Evolutionary conservation across 2,888 invertebrate genomes (phyloP).

Genomic region (Odiellus spinosus): DNA sequence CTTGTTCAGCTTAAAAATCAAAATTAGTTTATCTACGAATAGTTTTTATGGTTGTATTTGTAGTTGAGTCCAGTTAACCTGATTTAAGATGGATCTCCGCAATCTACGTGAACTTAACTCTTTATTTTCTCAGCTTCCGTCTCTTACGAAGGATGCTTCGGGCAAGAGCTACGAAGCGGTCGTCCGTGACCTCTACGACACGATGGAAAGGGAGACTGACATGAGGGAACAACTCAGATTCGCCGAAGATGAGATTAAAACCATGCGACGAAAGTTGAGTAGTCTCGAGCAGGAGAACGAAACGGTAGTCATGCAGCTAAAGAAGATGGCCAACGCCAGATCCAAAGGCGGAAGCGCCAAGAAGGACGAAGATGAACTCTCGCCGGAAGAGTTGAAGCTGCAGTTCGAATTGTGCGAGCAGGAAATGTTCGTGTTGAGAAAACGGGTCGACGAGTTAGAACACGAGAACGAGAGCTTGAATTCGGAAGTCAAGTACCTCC

Average conservation of each 20-base stretch:
- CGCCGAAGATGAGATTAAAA: constrained; percentile 76
- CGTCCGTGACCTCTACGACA: constrained; percentile 72
- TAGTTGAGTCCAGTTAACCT: too few species aligned
- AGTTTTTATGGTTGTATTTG: too few species aligned
- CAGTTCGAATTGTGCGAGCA: constrained; percentile 71
- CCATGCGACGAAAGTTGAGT: constrained; percentile 70
- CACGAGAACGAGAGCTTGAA: constrained; percentile 54
- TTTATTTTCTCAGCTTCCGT: not conserved
- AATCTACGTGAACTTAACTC: too few species aligned
- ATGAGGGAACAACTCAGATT: constrained; percentile 78
- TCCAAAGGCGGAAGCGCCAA: constrained; percentile 32
- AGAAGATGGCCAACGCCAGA: constrained; percentile 77
- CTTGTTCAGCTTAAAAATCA: too few species aligned
- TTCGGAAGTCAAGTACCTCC: constrained; percentile 52
- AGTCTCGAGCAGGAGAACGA: constrained; percentile 95
- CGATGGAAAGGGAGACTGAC: constrained; percentile 82
- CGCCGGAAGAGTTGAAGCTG: constrained; percentile 58
- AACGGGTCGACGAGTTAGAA: constrained; percentile 70
- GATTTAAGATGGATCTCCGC: too few species aligned
- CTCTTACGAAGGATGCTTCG: constrained; percentile 1
- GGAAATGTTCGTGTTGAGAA: constrained; percentile 63
- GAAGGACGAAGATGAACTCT: constrained; percentile 45
- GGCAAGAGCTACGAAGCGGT: constrained; percentile 38
- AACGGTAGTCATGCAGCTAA: constrained; percentile 80
- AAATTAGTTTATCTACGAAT: too few species aligned